These are phyloP conservation scores for Protobothrops mucrosquamatus DNA, from an alignment of 2,113 vertebrate genomes.

Conservation along the genomic window DNA sequence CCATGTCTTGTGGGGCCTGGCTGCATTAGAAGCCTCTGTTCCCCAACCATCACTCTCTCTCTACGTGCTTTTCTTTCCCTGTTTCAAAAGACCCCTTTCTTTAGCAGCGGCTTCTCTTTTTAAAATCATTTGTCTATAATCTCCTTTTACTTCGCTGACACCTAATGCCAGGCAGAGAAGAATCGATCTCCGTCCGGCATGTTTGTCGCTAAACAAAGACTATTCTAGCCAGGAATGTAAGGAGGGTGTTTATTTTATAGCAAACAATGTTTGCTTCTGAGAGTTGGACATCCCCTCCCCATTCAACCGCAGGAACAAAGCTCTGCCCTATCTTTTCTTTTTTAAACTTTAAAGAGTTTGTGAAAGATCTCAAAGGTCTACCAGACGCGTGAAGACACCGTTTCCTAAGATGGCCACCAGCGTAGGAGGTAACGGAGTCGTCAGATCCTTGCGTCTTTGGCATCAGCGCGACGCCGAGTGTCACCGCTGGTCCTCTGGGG, in stretches of 20 bases:
- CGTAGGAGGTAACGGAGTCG: background rate
- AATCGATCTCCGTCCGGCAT: slow-evolving; percentile 49
- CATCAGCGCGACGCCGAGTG: too few species aligned
- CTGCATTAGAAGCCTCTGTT: background rate
- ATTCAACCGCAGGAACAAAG: slow-evolving; percentile 58
- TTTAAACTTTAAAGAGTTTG: slow-evolving; percentile 16
- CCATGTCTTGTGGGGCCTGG: slow-evolving; percentile 1
- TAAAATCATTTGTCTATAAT: slow-evolving; percentile 53
- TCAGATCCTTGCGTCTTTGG: too few species aligned
- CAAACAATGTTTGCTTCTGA: slow-evolving; percentile 49
- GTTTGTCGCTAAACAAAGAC: slow-evolving; percentile 59
- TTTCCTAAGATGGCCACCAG: background rate
- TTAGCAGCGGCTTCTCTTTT: slow-evolving; percentile 37
- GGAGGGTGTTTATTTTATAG: slow-evolving; percentile 58
- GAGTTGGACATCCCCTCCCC: slow-evolving; percentile 47
- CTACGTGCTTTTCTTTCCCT: slow-evolving; percentile 9
- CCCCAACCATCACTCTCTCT: slow-evolving; percentile 17
- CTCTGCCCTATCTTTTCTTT: slow-evolving; percentile 36
- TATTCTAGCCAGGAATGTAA: slow-evolving; percentile 43
- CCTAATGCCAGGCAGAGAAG: slow-evolving; percentile 62
- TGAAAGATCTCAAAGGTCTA: slow-evolving; percentile 31
- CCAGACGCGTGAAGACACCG: background rate
- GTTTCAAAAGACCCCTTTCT: slow-evolving; percentile 32
- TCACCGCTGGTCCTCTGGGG: too few species aligned
- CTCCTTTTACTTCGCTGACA: slow-evolving; percentile 67